Evolutionary conservation across 2,113 vertebrate genomes (phyloP).

Genomic region (Cricetomys ansorgei): DNA sequence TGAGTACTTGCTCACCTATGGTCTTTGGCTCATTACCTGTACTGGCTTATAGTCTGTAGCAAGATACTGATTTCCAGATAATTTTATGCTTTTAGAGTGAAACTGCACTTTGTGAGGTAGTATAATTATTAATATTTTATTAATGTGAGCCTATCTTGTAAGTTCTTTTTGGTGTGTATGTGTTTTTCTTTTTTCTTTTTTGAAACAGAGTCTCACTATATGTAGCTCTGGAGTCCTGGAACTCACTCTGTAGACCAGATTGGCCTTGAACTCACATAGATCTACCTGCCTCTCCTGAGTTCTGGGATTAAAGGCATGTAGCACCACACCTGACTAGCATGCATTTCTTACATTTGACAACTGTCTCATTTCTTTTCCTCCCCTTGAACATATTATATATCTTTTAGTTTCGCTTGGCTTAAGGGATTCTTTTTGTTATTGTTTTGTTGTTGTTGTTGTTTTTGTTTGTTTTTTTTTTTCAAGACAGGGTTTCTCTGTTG

Average conservation of each 20-base stretch:
- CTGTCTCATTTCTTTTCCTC: constrained; percentile 14
- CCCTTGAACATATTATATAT: constrained; percentile 28
- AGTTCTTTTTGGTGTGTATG: not conserved
- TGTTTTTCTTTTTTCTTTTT: not conserved
- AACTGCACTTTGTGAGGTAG: not conserved
- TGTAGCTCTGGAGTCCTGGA: not conserved
- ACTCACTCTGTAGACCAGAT: not conserved
- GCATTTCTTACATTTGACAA: not conserved
- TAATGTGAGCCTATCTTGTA: not conserved
- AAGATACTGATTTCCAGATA: not conserved
- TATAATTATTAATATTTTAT: not conserved
- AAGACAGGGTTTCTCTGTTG: too few species aligned
- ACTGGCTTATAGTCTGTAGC: not conserved
- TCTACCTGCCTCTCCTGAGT: not conserved
- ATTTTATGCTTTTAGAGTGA: constrained; percentile 57
- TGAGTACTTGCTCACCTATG: constrained; percentile 8
- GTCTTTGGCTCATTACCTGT: not conserved
- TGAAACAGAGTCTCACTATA: not conserved
- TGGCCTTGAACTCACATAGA: not conserved
- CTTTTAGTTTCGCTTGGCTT: constrained; percentile 38
- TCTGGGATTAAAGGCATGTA: not conserved
- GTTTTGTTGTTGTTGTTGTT: too few species aligned
- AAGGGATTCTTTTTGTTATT: too few species aligned
- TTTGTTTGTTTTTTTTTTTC: too few species aligned
- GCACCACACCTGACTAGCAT: not conserved